Percentiles rank a stretch among this genome's conserved stretches.
phyloP scores from a whole-genome alignment of 2,113 vertebrate genomes.

The Burhinus bistriatus region DNA sequence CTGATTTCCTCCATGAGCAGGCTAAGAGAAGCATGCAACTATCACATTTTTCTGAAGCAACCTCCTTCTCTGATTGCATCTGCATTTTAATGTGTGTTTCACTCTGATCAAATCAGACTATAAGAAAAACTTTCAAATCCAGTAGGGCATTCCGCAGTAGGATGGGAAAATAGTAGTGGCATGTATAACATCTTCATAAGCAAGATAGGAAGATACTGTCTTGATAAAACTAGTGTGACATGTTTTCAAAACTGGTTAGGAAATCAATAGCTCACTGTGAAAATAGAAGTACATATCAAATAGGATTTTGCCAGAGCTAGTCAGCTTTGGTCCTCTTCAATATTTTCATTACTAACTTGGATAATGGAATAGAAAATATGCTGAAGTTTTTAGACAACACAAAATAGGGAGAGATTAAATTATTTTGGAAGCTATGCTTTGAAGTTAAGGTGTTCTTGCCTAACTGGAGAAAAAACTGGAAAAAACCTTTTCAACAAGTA shows the following conservation, averaged over 20 bases:
- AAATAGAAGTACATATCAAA: neutral
- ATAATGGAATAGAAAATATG: neutral
- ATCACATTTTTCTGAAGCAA: neutral
- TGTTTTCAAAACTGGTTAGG: neutral
- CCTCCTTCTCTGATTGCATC: neutral
- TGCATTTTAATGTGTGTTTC: neutral
- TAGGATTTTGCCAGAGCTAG: neutral
- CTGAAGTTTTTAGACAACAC: neutral
- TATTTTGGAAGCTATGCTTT: neutral
- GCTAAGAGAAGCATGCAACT: neutral
- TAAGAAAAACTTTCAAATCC: neutral
- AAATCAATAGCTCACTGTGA: neutral
- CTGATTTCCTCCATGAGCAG: neutral
- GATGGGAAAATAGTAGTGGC: neutral
- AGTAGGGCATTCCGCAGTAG: neutral
- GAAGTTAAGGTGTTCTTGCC: neutral
- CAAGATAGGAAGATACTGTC: neutral
- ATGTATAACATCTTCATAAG: neutral
- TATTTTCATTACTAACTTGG: neutral
- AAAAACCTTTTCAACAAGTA: neutral
- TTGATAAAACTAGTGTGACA: neutral
- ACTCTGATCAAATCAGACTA: neutral
- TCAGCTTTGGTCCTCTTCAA: neutral
- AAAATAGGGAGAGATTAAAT: neutral
- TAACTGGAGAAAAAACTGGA: neutral